A percentile compares a stretch with the other conserved stretches of the same genome.
phyloP scores from a whole-genome alignment of 2,797 vertebrate genomes.

The Spinus pinus region DNA sequence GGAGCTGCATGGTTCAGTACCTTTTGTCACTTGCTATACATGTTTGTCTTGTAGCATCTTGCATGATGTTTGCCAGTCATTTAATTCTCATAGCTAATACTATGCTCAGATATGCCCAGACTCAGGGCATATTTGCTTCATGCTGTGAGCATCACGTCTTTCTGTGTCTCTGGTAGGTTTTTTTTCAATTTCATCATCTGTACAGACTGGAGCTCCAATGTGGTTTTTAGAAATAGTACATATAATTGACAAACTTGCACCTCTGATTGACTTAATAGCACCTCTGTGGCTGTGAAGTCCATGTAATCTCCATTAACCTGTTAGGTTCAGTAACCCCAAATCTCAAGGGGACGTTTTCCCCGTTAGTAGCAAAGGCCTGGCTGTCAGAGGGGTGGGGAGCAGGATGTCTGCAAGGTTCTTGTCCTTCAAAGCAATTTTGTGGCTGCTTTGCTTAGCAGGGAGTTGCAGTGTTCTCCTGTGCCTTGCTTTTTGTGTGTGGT shows the following conservation, averaged over 20 bases:
- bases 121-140: background rate
- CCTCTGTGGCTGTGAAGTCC: slow-evolving; percentile 35
- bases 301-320: slow-evolving; percentile 17
- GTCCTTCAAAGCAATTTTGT: background rate
- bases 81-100: background rate
- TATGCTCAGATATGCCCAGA: background rate
- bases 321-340: slow-evolving; percentile 23
- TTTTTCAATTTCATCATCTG: background rate
- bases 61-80: background rate
- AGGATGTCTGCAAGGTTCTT: background rate
- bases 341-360: background rate
- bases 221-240: slow-evolving; percentile 35
- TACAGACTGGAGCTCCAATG: background rate
- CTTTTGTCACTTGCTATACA: background rate
- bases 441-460: background rate
- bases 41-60: background rate
- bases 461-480: background rate
- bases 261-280: slow-evolving; percentile 36
- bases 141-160: background rate
- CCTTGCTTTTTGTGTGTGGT: background rate
- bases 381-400: background rate
- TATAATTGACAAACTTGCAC: slow-evolving; percentile 30
- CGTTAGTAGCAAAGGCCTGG: background rate
- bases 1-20: background rate
- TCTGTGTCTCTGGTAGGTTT: background rate